Base-by-base conservation (phyloP, 2,113 vertebrate species). In the Synchiropus splendidus region DNA sequence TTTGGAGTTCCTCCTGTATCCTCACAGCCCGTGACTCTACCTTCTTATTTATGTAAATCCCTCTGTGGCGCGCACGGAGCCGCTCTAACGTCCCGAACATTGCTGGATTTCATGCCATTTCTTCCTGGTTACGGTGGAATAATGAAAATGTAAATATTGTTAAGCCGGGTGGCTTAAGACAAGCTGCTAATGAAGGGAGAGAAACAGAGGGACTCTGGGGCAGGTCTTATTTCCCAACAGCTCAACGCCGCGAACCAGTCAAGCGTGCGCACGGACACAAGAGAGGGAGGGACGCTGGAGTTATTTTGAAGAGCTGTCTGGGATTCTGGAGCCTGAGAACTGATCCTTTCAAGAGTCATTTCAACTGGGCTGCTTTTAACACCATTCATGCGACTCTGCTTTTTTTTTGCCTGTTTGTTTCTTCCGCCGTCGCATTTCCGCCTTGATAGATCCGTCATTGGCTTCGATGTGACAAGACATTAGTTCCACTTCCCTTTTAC, bases 141-240 rank as follows among this genome's bases (percentile, higher is more conserved):
- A 83, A 83, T 81, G 76, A 77, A 80, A 79, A 80, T 83, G 80
- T 80, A 79, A 81, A 83, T 80, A 79, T 74, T 62, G 78, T 77
- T 79, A 81, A 81, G 75, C 78, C 62, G 70, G 62, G 72, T 74
- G 66, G 72, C 72, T 78, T 78, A 76, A 75, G 69, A 79, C 78
- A 78, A 79, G 74, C 74, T 78, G 74, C 75, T 75, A 78, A 80
- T 79, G 77, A 82, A 74, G 67, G 68, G 39, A 67, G 16, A 38
- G 62, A 38, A 48, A 59, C 39, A 31, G 51, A 44, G 21, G 36
- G 59, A 32, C 44, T 32, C 14, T 36, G 15, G 30, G 42, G 45
- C 56, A 63, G 12, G 11, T 6, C 60, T 64, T 73, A 47, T 45
- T 55, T 68, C 50, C 66, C 54, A 67, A 71, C 73, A 63, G 54